phyloP scores from a whole-genome alignment of 2,888 invertebrate species.

The Embidobia sp. region DNA sequence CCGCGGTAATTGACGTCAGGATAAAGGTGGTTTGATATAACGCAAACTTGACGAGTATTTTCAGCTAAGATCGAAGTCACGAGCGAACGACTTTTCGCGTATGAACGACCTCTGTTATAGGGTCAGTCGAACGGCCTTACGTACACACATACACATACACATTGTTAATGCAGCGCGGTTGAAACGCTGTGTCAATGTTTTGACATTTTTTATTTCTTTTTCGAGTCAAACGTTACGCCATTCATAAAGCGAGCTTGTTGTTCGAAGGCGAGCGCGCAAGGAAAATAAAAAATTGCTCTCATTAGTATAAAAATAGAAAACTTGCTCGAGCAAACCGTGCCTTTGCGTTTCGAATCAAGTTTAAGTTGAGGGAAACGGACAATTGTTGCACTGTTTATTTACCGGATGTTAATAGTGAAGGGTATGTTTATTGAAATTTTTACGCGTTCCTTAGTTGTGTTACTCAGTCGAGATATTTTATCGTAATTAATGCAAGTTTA shows the following conservation, averaged over 20 bases:
- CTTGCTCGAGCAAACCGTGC: background rate
- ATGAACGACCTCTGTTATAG: constrained; percentile 38
- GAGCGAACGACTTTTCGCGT: constrained; percentile 40
- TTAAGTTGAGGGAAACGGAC: no score
- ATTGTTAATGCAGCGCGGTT: constrained; percentile 21
- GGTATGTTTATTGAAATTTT: no score
- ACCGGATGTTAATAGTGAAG: no score
- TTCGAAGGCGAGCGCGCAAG: background rate
- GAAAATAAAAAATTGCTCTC: constrained; percentile 1
- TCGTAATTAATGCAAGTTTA: no score
- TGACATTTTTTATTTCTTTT: constrained; percentile 36
- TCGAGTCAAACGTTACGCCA: constrained; percentile 15
- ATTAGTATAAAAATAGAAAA: constrained; percentile 13
- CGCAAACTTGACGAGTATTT: constrained; percentile 1
- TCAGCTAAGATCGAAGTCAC: constrained; percentile 23
- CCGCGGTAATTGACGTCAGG: background rate
- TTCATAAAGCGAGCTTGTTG: constrained; percentile 17
- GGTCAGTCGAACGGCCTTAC: constrained; percentile 40
- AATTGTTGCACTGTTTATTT: no score
- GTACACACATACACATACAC: constrained; percentile 3
- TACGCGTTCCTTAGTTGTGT: no score
- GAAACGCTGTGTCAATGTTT: constrained; percentile 42
- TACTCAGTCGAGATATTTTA: no score
- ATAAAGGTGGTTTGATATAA: background rate
- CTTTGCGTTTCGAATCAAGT: no score